These are phyloP conservation scores for Peromyscus aztecus DNA, from an alignment of 2,797 vertebrate genomes.

Conservation along the genomic window DNA sequence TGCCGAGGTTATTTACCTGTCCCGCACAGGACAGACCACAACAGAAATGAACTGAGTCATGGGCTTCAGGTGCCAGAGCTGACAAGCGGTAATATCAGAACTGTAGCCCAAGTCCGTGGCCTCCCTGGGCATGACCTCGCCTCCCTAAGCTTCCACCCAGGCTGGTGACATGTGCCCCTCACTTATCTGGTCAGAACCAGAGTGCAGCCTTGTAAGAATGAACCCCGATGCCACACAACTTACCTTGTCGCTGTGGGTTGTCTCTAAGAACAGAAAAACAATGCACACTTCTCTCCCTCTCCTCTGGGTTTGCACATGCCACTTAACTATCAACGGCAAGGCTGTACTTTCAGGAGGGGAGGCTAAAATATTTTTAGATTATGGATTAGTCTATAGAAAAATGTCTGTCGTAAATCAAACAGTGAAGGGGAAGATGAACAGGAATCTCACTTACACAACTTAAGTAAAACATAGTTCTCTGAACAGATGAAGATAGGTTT, in stretches of 20 bases:
- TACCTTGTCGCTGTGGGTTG: background rate
- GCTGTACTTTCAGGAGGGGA: too few species aligned
- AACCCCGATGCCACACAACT: background rate
- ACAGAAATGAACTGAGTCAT: background rate
- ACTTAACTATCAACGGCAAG: background rate
- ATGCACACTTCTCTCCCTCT: background rate
- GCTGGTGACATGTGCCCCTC: background rate
- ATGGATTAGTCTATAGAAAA: too few species aligned
- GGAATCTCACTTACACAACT: too few species aligned
- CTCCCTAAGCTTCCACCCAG: background rate
- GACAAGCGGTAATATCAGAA: background rate
- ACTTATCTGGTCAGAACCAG: background rate
- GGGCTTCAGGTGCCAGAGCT: background rate
- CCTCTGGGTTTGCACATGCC: background rate
- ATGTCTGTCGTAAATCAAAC: too few species aligned
- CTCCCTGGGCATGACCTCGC: background rate
- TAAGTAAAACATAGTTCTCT: too few species aligned
- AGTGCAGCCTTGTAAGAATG: background rate
- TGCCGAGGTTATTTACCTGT: constrained; percentile 12
- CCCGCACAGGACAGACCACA: background rate
- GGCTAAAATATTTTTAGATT: too few species aligned
- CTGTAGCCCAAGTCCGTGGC: background rate
- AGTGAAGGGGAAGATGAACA: too few species aligned
- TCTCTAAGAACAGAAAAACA: constrained; percentile 54
- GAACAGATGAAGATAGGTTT: too few species aligned